phyloP scores from a whole-genome alignment of 2,113 vertebrate species.

The Euleptes europaea region DNA sequence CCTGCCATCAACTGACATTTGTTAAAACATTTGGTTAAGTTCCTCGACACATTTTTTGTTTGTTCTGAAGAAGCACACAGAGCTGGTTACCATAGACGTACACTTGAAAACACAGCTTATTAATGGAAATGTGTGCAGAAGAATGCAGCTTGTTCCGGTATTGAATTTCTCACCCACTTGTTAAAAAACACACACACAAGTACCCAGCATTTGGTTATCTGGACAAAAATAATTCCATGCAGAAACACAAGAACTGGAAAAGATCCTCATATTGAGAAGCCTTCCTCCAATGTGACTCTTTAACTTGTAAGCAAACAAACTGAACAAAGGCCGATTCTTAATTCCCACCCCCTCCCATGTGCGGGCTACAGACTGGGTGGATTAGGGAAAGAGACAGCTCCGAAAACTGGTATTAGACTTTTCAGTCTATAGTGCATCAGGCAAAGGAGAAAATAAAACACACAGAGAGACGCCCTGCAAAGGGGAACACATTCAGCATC shows the following conservation, averaged over 20 bases:
- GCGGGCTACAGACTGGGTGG: not conserved
- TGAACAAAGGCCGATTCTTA: conserved; percentile 37
- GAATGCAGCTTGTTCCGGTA: not conserved
- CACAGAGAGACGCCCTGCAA: not conserved
- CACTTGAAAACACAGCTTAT: not conserved
- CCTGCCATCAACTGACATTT: not conserved
- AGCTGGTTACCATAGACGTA: not conserved
- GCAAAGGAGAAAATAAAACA: not conserved
- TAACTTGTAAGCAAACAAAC: conserved; percentile 52
- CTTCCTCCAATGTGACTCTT: conserved; percentile 52
- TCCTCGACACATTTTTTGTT: not conserved
- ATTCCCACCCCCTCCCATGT: accelerated
- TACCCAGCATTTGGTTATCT: conserved; percentile 54
- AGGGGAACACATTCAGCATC: not conserved
- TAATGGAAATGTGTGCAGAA: conserved; percentile 15
- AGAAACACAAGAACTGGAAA: conserved; percentile 55
- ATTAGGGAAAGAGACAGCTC: not conserved
- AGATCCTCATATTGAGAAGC: conserved; percentile 47
- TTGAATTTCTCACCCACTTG: conserved; percentile 45
- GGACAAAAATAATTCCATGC: conserved; percentile 46
- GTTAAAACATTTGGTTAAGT: not conserved
- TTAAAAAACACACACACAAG: conserved; percentile 28
- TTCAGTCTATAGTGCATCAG: not conserved
- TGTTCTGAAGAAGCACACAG: not conserved
- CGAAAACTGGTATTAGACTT: not conserved